Evolutionary conservation across 2,888 invertebrate species (phyloP).

Genomic region (Nebria brevicollis): DNA sequence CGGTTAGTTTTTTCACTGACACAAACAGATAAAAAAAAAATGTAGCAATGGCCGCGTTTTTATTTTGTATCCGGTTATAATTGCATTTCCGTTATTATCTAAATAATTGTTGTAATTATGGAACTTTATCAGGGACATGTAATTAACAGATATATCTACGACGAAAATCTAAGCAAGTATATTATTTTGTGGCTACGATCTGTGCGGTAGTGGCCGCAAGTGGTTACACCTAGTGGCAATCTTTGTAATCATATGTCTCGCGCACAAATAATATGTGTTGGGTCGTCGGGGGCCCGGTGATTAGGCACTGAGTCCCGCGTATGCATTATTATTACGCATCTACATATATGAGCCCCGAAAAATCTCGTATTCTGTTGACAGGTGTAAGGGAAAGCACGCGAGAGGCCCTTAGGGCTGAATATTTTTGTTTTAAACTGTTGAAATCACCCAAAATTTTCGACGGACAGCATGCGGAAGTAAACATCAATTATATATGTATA

Average conservation of each 20-base stretch:
- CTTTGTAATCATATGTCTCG: conserved; percentile 26
- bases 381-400: conserved; percentile 29
- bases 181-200: conserved; percentile 20
- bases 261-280: conserved; percentile 23
- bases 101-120: conserved; percentile 45
- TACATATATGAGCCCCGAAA: background rate
- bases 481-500: background rate
- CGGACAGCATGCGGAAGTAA: background rate
- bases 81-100: conserved; percentile 47
- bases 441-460: background rate
- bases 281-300: conserved; percentile 13
- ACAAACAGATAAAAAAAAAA: conserved; percentile 23
- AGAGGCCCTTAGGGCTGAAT: conserved; percentile 28
- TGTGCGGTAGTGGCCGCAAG: conserved; percentile 8
- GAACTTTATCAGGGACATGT: conserved; percentile 45
- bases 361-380: conserved; percentile 38
- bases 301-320: conserved; percentile 17
- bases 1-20: conserved; percentile 21
- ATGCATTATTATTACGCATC: background rate
- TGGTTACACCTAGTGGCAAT: conserved; percentile 43
- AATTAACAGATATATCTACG: conserved; percentile 44
- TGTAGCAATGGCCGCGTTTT: conserved; percentile 40
- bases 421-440: conserved; percentile 31
- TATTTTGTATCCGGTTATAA: conserved; percentile 44
- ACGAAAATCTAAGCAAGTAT: conserved; percentile 34